phyloP scores from a whole-genome alignment of 1,140 invertebrate genomes.

The Chelonus insularis region DNA sequence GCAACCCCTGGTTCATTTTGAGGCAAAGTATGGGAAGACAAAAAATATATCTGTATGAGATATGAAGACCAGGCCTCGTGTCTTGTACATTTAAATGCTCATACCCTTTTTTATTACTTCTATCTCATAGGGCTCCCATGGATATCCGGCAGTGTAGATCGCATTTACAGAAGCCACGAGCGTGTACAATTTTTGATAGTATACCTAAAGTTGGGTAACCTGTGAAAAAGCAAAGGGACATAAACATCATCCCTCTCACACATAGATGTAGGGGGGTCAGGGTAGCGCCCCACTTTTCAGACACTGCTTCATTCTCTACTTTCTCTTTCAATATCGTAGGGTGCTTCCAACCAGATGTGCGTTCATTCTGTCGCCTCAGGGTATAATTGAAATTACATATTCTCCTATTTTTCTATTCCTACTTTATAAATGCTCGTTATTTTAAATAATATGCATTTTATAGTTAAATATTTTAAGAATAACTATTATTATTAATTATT shows the following conservation, averaged over 20 bases:
- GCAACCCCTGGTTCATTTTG: neutral
- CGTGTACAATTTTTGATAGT: no score
- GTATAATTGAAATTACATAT: conserved; percentile 32
- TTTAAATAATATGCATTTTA: no score
- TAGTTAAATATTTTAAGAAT: no score
- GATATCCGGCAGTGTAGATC: no score
- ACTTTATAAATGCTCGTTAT: no score
- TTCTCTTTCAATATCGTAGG: conserved; percentile 43
- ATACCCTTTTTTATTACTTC: conserved; percentile 6
- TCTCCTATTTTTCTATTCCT: no score
- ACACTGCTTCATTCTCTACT: conserved; percentile 42
- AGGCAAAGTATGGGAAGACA: neutral
- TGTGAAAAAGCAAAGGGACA: neutral
- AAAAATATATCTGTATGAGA: no score
- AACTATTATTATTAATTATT: no score
- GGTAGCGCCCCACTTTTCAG: conserved; percentile 47
- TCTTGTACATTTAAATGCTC: conserved; percentile 14
- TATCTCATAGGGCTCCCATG: conserved; percentile 6
- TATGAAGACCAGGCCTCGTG: neutral
- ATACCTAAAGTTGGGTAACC: no score
- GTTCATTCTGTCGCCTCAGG: conserved; percentile 37
- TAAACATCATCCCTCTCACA: neutral
- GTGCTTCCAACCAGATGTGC: conserved; percentile 46
- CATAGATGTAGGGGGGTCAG: no score
- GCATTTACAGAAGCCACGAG: conserved; percentile 19